A percentile compares a stretch with the other conserved stretches of the same genome.
Conservation (phyloP, 2,888 invertebrate species). For the Hofmannophila pseudospretella region DNA sequence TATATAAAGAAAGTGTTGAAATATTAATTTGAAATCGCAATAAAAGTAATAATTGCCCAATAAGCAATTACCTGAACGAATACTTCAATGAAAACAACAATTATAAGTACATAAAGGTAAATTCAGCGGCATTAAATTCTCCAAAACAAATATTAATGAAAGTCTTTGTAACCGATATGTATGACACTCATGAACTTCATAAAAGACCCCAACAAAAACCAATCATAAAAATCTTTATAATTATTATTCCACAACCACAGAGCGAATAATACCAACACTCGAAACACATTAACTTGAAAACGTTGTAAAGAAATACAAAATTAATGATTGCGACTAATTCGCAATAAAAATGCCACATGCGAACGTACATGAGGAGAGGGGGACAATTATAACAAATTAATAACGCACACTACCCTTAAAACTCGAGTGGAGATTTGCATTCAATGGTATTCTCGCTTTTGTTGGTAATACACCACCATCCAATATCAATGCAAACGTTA, state of each 20-base stretch:
- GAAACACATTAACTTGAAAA: conserved; percentile 60
- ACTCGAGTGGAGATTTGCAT: conserved; percentile 76
- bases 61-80: no score
- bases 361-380: conserved; percentile 62
- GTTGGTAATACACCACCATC: conserved; percentile 41
- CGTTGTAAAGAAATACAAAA: conserved; percentile 70
- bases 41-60: no score
- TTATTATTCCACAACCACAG: conserved; percentile 45
- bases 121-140: conserved; percentile 24
- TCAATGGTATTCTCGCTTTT: conserved; percentile 65
- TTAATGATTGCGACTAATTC: conserved; percentile 76
- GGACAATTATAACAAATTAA: conserved; percentile 77
- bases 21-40: no score
- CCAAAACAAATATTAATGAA: conserved; percentile 40
- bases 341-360: conserved; percentile 78
- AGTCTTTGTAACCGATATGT: conserved; percentile 59
- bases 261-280: conserved; percentile 40
- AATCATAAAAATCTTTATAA: conserved; percentile 50
- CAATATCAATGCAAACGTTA: conserved; percentile 23
- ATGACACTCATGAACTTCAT: conserved; percentile 27
- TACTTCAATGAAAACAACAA: no score
- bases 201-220: conserved; percentile 38
- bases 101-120: no score
- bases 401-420: conserved; percentile 74
- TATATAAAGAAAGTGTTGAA: no score